Evolutionary conservation across 1,140 invertebrate genomes (phyloP).

Genomic region (Tetranychus cinnabarinus): DNA sequence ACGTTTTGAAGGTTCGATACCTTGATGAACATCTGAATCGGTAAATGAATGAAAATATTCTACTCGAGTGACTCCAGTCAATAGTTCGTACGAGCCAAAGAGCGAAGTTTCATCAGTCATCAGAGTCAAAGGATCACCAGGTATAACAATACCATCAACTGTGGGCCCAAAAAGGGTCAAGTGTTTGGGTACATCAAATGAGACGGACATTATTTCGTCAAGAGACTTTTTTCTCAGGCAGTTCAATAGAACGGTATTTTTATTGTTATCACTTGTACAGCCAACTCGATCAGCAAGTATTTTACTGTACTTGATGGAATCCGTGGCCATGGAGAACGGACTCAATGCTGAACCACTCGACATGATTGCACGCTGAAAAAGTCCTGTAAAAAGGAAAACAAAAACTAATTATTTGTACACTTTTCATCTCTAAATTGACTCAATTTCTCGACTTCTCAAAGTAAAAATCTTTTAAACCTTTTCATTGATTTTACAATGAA

Average conservation of each 20-base stretch:
- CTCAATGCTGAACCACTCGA: constrained; percentile 51
- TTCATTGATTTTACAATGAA: no score
- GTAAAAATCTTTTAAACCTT: no score
- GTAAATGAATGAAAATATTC: constrained; percentile 66
- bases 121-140: constrained; percentile 15
- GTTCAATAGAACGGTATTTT: constrained; percentile 40
- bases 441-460: no score
- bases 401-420: background rate
- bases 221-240: constrained; percentile 52
- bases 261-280: constrained; percentile 32
- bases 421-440: no score
- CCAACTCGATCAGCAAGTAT: constrained; percentile 64
- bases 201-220: constrained; percentile 25
- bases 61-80: constrained; percentile 73
- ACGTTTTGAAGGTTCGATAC: constrained; percentile 64
- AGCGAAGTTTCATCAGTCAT: constrained; percentile 9
- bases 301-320: constrained; percentile 11
- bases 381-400: constrained; percentile 21
- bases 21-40: constrained; percentile 72
- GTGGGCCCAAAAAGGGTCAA: constrained; percentile 67
- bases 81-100: constrained; percentile 47
- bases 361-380: constrained; percentile 44
- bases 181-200: constrained; percentile 42
- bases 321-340: constrained; percentile 37
- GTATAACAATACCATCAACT: constrained; percentile 39